Base-by-base conservation (phyloP, 2,113 vertebrate genomes). In the Oncorhynchus mykiss region DNA sequence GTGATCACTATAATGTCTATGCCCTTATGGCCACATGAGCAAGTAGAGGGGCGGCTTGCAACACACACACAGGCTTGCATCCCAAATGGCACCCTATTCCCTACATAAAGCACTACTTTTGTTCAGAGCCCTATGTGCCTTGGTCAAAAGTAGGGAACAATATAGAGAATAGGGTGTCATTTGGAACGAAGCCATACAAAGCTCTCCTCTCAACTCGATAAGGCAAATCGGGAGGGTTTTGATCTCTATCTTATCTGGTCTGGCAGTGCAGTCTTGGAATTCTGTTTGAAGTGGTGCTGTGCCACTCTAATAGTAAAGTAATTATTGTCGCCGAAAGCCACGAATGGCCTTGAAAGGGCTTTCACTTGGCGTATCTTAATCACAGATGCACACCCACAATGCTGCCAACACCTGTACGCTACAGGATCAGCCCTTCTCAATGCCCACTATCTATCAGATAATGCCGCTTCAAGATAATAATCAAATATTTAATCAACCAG, bases 401-500 rank as follows among this genome's bases (percentile, higher is more conserved):
- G 65, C 68, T 60, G 70, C 9, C 9, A 9, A 45, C 39, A 45
- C 39, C 39, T 45, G 39, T 45, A 45, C 39, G 2, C 9, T 45
- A 77, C 51, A 29, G 49, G 16, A 72, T 72, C 16, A 59, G 57
- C 31, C 29, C 62, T 71, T 80, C 73, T 88, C 81, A 69, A 34
- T 27, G 73, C 79, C 82, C 16, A 78, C 82, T 67, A 64, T 25
- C 49, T 75, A 78, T 81, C 79, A 59, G 18, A n/a, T 22, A 62
- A 9, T 62, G 51, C 80, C 82, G 71, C 72, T 48, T 45, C 74
- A 54, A 64, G 83, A 83, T 80, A 80, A 76, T 79, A 84, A 90
- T 87, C 86, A 85, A 84, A 89, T 81, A 83, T 87, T 81, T 89
- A 86, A 90, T 91, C 89, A 88, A 83, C 25, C 64, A 73, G 78